Percentiles rank a stretch among this genome's conserved stretches.
These are phyloP conservation scores for Eueremaeus valkanovi DNA, from an alignment of 2,888 invertebrate genomes.

Conservation along the genomic window DNA sequence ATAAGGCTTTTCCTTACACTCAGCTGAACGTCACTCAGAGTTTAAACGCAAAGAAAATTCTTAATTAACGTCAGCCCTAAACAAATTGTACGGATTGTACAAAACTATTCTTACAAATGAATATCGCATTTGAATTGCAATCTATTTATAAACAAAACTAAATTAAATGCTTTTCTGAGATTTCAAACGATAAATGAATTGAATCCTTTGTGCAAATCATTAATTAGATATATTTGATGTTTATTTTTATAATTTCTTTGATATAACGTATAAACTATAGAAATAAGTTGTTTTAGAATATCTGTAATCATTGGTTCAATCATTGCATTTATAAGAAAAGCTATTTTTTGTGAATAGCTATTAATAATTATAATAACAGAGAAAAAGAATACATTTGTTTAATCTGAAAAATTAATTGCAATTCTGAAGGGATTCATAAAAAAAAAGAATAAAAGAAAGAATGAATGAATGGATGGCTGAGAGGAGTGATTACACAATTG, in stretches of 20 bases:
- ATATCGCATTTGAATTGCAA: neutral
- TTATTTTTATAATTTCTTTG: constrained; percentile 13
- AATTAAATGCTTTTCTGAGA: neutral
- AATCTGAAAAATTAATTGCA: neutral
- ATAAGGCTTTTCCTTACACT: neutral
- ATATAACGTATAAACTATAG: constrained; percentile 2
- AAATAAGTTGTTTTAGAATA: too few species aligned
- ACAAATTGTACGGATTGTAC: neutral
- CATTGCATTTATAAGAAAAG: too few species aligned
- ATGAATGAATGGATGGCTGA: too few species aligned
- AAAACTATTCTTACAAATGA: neutral
- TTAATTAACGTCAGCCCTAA: constrained; percentile 2
- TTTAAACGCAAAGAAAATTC: neutral
- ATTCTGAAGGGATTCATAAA: neutral
- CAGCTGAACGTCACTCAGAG: neutral
- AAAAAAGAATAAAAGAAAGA: neutral
- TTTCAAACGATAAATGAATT: neutral
- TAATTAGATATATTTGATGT: constrained; percentile 14
- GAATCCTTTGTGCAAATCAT: constrained; percentile 2
- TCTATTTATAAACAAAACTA: neutral
- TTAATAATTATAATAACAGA: neutral
- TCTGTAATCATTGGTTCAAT: too few species aligned
- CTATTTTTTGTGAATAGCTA: too few species aligned
- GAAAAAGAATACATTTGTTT: neutral
- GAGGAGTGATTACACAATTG: constrained; percentile 1